Evolutionary conservation across 2,113 vertebrate species (phyloP).

Genomic region (Lutjanus erythropterus): DNA sequence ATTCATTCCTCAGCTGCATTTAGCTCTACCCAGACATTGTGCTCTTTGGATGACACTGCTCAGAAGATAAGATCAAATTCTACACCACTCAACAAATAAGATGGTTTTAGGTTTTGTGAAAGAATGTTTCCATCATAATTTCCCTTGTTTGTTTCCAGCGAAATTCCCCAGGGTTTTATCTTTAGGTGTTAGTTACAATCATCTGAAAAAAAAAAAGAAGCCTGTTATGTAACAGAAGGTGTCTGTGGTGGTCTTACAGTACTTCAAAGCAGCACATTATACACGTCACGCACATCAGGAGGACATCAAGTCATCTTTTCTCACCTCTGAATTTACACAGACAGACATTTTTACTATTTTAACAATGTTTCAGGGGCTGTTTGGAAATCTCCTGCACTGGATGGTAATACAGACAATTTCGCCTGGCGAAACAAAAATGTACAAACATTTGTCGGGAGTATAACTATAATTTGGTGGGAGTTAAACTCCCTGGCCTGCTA

Average conservation of each 20-base stretch:
- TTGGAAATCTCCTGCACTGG: neutral
- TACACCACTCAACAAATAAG: slow-evolving; percentile 8
- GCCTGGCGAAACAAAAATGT: neutral
- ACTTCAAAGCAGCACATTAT: neutral
- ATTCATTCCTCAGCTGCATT: neutral
- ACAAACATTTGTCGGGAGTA: neutral
- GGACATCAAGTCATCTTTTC: neutral
- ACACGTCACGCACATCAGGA: neutral
- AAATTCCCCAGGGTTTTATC: slow-evolving; percentile 11
- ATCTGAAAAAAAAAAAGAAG: neutral
- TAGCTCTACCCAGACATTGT: neutral
- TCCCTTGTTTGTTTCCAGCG: neutral
- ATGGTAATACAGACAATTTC: neutral
- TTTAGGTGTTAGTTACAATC: slow-evolving; percentile 31
- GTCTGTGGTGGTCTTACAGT: slow-evolving; percentile 6
- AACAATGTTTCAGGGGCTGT: neutral
- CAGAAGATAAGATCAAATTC: slow-evolving; percentile 8
- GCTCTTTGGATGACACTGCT: neutral
- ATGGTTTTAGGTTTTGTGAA: slow-evolving; percentile 24
- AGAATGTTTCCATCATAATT: slow-evolving; percentile 18
- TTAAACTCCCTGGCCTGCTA: neutral
- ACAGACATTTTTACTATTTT: neutral
- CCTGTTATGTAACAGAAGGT: slow-evolving; percentile 26
- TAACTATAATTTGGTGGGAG: neutral
- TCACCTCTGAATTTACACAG: neutral